phyloP scores from a whole-genome alignment of 2,888 invertebrate genomes.

The Esperia sulphurella region DNA sequence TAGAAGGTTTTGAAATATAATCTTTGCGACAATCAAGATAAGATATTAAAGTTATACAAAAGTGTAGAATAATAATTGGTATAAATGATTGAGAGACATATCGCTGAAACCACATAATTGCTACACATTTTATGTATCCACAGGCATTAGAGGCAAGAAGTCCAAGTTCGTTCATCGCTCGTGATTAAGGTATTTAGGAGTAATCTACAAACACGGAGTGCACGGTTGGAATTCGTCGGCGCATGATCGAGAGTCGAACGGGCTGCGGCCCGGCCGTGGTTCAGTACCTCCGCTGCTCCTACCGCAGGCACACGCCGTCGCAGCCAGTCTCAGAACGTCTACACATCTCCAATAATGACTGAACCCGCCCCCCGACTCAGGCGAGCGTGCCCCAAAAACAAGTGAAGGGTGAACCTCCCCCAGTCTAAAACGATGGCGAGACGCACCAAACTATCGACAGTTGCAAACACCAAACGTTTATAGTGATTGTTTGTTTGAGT shows the following conservation, averaged over 20 bases:
- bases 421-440: slow-evolving; percentile 27
- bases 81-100: too few relatives aligned
- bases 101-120: too few relatives aligned
- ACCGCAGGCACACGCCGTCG: slow-evolving; percentile 35
- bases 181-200: slow-evolving; percentile 39
- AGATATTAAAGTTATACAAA: too few relatives aligned
- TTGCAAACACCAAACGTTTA: slow-evolving; percentile 16
- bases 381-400: slow-evolving; percentile 24
- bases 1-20: too few relatives aligned
- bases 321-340: slow-evolving; percentile 14
- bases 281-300: slow-evolving; percentile 49
- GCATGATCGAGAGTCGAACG: slow-evolving; percentile 62
- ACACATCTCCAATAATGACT: slow-evolving; percentile 35
- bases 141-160: background rate
- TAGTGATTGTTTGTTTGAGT: slow-evolving; percentile 32
- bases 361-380: slow-evolving; percentile 37
- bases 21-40: too few relatives aligned
- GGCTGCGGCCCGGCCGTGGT: slow-evolving; percentile 27
- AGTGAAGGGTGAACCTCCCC: slow-evolving; percentile 28
- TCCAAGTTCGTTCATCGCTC: background rate
- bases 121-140: too few relatives aligned
- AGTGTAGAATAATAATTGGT: too few relatives aligned
- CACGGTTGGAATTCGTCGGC: slow-evolving; percentile 41
- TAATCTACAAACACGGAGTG: slow-evolving; percentile 41
- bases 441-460: slow-evolving; percentile 5